Percentiles rank a stretch among this genome's conserved stretches.
Conservation (phyloP, 1,140 invertebrate genomes). For the Stegodyphus mimosarum region DNA sequence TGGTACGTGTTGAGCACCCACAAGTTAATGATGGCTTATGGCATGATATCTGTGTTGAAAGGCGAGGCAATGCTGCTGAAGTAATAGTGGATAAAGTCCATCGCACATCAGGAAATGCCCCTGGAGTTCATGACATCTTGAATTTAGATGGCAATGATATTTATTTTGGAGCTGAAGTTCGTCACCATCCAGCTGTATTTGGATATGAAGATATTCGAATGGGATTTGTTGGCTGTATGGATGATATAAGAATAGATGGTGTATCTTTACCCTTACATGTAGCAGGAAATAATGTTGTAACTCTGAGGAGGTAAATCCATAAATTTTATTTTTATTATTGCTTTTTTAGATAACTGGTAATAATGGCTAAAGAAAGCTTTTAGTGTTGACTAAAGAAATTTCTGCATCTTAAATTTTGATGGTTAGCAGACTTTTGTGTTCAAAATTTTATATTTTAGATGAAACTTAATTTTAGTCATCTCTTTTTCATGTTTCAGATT, state of each 20-base stretch:
- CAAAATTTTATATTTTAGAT: too few relatives aligned
- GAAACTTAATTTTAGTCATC: too few relatives aligned
- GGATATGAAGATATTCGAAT: constrained; percentile 79
- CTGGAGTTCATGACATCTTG: constrained; percentile 83
- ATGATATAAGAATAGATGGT: constrained; percentile 84
- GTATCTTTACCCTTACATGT: constrained; percentile 81
- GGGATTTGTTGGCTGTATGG: constrained; percentile 90
- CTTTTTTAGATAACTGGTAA: too few relatives aligned
- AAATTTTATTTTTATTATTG: too few relatives aligned
- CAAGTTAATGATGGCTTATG: constrained; percentile 88
- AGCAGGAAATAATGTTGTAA: constrained; percentile 73
- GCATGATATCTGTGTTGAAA: constrained; percentile 86
- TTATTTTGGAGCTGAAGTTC: constrained; percentile 87
- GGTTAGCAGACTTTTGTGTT: too few relatives aligned
- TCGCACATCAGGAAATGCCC: constrained; percentile 82
- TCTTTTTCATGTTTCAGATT: too few relatives aligned
- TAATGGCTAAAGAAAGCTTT: too few relatives aligned
- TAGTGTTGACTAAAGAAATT: too few relatives aligned
- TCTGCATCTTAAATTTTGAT: too few relatives aligned
- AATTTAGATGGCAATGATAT: constrained; percentile 86
- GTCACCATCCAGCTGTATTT: constrained; percentile 67
- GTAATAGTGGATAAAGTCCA: constrained; percentile 83
- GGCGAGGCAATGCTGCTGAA: constrained; percentile 81
- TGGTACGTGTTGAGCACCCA: constrained; percentile 79
- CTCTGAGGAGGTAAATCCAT: constrained; percentile 65